phyloP scores from a whole-genome alignment of 2,113 vertebrate species.

The Erinaceus europaeus region DNA sequence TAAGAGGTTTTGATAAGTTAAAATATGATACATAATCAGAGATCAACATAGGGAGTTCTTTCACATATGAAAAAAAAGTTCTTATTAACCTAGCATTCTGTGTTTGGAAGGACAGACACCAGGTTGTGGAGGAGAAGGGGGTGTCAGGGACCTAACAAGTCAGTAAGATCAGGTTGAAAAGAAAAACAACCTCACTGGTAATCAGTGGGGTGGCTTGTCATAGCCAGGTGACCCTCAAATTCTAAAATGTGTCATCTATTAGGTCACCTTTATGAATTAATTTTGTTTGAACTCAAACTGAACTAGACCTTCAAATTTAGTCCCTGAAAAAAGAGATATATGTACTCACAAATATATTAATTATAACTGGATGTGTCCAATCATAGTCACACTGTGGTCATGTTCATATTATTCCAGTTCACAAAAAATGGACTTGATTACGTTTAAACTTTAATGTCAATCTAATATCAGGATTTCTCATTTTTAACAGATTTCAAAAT shows the following conservation, averaged over 20 bases:
- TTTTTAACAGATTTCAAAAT: slow-evolving; percentile 10
- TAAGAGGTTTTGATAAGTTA: background rate
- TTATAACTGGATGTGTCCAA: background rate
- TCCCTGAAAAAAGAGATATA: background rate
- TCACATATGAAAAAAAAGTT: background rate
- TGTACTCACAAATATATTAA: background rate
- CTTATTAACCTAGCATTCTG: background rate
- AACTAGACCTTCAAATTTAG: slow-evolving; percentile 31
- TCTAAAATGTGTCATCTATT: slow-evolving; percentile 54
- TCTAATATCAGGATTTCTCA: background rate
- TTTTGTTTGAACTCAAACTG: slow-evolving; percentile 38
- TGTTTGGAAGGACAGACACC: slow-evolving; percentile 19
- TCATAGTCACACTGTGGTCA: background rate
- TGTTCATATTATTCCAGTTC: too few relatives aligned
- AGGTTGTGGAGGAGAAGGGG: slow-evolving; percentile 30
- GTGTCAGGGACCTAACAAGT: slow-evolving; percentile 20
- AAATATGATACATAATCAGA: background rate
- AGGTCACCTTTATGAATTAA: slow-evolving; percentile 65
- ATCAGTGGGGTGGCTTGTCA: slow-evolving; percentile 57
- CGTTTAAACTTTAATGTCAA: background rate
- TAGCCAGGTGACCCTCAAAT: slow-evolving; percentile 56
- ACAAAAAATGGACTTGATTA: too few relatives aligned
- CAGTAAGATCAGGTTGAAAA: slow-evolving; percentile 18
- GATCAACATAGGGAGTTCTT: background rate
- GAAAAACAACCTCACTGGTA: background rate